Evolutionary conservation across 2,797 vertebrate species (phyloP), one percentile per base, ranked within the genome.

Genomic region (Oreochromis grahami): DNA sequence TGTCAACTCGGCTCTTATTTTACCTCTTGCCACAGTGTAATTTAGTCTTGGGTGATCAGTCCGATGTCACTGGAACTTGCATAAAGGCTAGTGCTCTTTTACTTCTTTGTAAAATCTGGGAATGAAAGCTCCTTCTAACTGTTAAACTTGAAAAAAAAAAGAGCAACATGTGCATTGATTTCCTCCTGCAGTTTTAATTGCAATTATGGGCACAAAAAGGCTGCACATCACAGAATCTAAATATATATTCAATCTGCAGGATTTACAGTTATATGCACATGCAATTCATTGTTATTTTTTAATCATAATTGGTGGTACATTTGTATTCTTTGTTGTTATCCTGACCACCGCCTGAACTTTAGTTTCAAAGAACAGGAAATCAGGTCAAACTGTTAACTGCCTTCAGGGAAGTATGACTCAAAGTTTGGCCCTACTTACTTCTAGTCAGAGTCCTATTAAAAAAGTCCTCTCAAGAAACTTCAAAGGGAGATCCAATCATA

Each of bases 341-440:
- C 12, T 84, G 79, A 87, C 84, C 68, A 80, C 26, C 63, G 86
- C 29, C 78, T 86, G 82, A 89, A 82, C 78, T 76, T 60, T 13
- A 60, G 76, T 86, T 91, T 85, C 52, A 87, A 86, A 88, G 83
- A 83, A 81, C 8, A 63, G 81, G 58, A 90, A 92, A 92, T 77
- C 56, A 81, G 92, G 90, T 93, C 91, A 91, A 79, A 81, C 78
- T 86, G 72, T 77, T 91, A 90, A 92, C 68, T 87, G 63, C 74
- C 87, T 81, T 90, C 34, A 3, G 68, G 80, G 77, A 84, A 74
- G 83, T 43, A 70, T 53, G 79, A 93, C 55, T 92, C 77, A 83
- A 79, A 82, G 88, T 80, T 83, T 68, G 36, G 12, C 19, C 19
- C 17, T 60, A 81, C 76, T 77, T 56, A 41, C 43, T 85, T 56